phyloP scores from a whole-genome alignment of 2,888 invertebrate genomes.

The Nebria brevicollis region DNA sequence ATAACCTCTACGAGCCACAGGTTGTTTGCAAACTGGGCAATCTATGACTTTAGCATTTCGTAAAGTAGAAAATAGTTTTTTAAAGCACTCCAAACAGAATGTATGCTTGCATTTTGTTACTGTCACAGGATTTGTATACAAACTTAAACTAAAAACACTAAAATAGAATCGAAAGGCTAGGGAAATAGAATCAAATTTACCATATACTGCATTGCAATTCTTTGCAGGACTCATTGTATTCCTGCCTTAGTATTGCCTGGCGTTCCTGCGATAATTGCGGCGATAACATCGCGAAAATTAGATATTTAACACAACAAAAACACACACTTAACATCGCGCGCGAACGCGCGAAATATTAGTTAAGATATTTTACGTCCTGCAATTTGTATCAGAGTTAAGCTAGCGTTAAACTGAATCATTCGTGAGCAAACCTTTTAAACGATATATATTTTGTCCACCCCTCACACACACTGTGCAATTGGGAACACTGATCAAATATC shows the following conservation, averaged over 20 bases:
- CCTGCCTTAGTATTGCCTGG: background rate
- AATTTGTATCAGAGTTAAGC: too few species aligned
- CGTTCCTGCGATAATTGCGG: slow-evolving; percentile 7
- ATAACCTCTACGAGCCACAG: slow-evolving; percentile 17
- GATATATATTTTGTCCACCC: background rate
- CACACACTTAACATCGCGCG: background rate
- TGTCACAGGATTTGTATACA: slow-evolving; percentile 48
- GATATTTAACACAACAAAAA: slow-evolving; percentile 3
- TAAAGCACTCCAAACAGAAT: slow-evolving; percentile 50
- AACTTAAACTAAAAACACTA: slow-evolving; percentile 49
- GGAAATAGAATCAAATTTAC: slow-evolving; percentile 44
- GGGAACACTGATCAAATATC: background rate
- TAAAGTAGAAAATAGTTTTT: slow-evolving; percentile 20
- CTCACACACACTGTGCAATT: background rate
- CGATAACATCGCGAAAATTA: background rate
- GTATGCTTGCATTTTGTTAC: slow-evolving; percentile 48
- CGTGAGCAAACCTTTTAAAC: background rate
- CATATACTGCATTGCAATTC: slow-evolving; percentile 50
- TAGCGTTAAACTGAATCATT: too few species aligned
- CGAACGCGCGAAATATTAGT: background rate
- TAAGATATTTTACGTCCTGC: background rate
- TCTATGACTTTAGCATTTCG: background rate
- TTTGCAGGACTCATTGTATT: slow-evolving; percentile 27
- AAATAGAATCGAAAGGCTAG: background rate
- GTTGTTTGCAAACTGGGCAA: slow-evolving; percentile 31